Evolutionary conservation across 2,888 invertebrate genomes (phyloP), one percentile per base, ranked within the genome.

Genomic region (Bugula neritina): DNA sequence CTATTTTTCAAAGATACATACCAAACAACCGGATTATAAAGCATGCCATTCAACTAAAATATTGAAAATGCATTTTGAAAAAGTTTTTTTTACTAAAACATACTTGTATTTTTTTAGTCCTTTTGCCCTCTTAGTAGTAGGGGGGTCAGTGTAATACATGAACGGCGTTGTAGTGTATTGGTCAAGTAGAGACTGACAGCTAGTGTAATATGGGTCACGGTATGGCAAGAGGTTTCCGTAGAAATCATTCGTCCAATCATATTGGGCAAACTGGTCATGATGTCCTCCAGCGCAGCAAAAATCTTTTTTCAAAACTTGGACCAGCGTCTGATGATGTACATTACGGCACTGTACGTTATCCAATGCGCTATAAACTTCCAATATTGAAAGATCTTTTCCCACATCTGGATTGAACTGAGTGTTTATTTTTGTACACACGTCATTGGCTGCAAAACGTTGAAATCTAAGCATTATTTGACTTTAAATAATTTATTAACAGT

Each of bases 251-350:
- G 10, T 43, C 43, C 43, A 43, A 17, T 43, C 10, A n/a, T n/a
- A n/a, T n/a, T n/a, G n/a, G n/a, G n/a, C n/a, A n/a, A n/a, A n/a
- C 17, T 5, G 43, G 10, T 43, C 43, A 17, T 43, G 43, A 43
- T 43, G 43, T 43, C 63, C 63, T 13, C 63, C 63, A 63, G 34
- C 17, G 63, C 63, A 63, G 34, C 63, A 63, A 27, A 63, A 63
- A 27, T 63, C 63, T 63, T 13, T 63, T 21, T 27, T 63, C 13
- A 63, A 10, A 13, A 63, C 43, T 10, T 43, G 43, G 17, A 43
- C 43, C 17, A 43, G 17, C 5, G 43, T 17, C 43, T 43, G 43
- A 43, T 43, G 43, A 17, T 43, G 43, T 10, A 43, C 43, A 43
- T 43, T 43, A 43, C 43, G 43, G 17, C 43, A 43, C 43, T 43